These are phyloP conservation scores for Notarius quadriscutis DNA, from an alignment of 2,113 vertebrate species.

Conservation along the genomic window DNA sequence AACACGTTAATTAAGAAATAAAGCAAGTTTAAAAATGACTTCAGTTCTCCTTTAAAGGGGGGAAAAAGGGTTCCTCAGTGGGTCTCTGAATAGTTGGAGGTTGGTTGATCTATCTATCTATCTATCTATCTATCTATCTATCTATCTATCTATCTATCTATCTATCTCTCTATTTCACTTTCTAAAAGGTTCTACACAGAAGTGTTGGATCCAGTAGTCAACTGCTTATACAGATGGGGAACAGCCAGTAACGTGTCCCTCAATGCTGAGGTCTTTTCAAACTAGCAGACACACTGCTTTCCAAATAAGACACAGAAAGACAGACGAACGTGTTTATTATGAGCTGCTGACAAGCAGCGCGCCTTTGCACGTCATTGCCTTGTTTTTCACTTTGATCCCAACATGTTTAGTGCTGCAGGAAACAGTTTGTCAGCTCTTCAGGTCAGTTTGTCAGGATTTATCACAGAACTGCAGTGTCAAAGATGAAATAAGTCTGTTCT, in stretches of 20 bases:
- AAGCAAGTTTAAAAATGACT: no score
- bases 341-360: constrained; percentile 32
- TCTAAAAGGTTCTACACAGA: neutral
- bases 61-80: neutral
- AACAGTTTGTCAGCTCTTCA: constrained; percentile 47
- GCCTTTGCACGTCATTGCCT: constrained; percentile 40
- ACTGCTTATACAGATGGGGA: constrained; percentile 45
- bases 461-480: constrained; percentile 39
- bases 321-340: constrained; percentile 34
- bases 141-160: no score
- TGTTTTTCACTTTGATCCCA: constrained; percentile 45
- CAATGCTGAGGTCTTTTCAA: neutral
- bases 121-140: no score
- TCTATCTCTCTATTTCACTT: neutral
- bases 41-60: neutral
- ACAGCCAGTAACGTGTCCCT: constrained; percentile 48
- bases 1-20: no score
- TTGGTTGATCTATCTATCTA: no score
- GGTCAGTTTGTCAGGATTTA: constrained; percentile 47
- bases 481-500: constrained; percentile 54
- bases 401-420: constrained; percentile 42
- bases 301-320: constrained; percentile 41
- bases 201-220: constrained; percentile 53
- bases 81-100: no score
- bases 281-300: constrained; percentile 31